Evolutionary conservation across 1,140 invertebrate genomes (phyloP).

Genomic region (Diorhabda carinulata): DNA sequence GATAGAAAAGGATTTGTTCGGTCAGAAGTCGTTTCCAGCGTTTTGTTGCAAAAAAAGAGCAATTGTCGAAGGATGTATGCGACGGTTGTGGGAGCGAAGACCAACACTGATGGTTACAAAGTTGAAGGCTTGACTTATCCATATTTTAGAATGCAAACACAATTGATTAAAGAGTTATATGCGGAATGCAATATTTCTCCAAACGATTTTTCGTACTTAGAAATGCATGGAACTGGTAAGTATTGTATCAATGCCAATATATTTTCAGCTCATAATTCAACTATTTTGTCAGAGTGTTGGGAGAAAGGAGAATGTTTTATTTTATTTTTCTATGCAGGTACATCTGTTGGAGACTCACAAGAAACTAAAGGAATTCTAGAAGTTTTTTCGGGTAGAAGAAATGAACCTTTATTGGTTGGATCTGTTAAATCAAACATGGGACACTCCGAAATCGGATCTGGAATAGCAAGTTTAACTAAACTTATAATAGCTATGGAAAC

Average conservation of each 20-base stretch:
- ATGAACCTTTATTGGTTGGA: not conserved
- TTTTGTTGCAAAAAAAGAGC: slow-evolving; percentile 78
- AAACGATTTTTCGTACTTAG: slow-evolving; percentile 70
- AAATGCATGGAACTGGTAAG: slow-evolving; percentile 82
- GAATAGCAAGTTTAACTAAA: slow-evolving; percentile 45
- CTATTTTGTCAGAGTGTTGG: too few species aligned
- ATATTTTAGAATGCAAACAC: slow-evolving; percentile 75
- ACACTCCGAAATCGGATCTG: slow-evolving; percentile 65
- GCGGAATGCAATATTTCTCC: slow-evolving; percentile 74
- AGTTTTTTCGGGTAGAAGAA: not conserved
- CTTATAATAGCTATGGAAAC: slow-evolving; percentile 64
- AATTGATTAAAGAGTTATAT: slow-evolving; percentile 79
- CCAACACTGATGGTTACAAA: slow-evolving; percentile 82
- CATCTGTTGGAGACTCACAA: not conserved
- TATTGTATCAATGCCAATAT: not conserved
- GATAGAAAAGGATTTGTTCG: slow-evolving; percentile 70
- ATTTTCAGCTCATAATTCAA: too few species aligned
- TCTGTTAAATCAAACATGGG: slow-evolving; percentile 74
- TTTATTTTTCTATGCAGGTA: not conserved
- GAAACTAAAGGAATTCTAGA: not conserved
- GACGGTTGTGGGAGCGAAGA: slow-evolving; percentile 53
- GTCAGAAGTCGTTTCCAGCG: slow-evolving; percentile 69
- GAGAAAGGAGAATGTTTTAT: not conserved
- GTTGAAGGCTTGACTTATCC: slow-evolving; percentile 83
- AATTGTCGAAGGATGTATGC: slow-evolving; percentile 72